These are phyloP conservation scores for Sylvicola cinctus DNA, from an alignment of 2,888 invertebrate genomes.

Conservation along the genomic window DNA sequence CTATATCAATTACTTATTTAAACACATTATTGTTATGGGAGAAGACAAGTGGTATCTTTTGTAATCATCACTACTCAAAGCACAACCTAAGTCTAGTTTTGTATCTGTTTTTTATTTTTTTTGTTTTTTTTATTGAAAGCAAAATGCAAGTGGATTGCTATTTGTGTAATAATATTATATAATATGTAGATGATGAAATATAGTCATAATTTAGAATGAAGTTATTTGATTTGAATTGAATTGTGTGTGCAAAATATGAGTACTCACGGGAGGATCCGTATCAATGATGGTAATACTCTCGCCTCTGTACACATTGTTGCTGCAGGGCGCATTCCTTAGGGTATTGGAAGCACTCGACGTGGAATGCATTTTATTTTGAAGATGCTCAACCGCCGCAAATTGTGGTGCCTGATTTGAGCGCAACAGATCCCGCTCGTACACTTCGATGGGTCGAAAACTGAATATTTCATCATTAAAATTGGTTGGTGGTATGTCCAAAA, in stretches of 20 bases:
- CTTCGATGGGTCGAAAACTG: conserved; percentile 20
- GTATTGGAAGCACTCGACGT: neutral
- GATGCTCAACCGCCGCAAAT: conserved; percentile 18
- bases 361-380: conserved; percentile 8
- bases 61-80: too few species aligned
- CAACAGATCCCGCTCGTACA: conserved; percentile 23
- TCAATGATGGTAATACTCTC: conserved; percentile 45
- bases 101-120: too few species aligned
- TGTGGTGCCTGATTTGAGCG: conserved; percentile 13
- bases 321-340: conserved; percentile 1
- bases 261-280: conserved; percentile 31
- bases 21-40: too few species aligned
- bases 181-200: too few species aligned
- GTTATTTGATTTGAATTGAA: too few species aligned
- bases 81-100: neutral
- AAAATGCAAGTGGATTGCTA: too few species aligned
- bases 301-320: conserved; percentile 20
- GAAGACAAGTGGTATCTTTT: too few species aligned
- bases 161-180: too few species aligned
- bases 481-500: neutral
- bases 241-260: too few species aligned
- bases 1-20: too few species aligned
- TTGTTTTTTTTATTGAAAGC: too few species aligned
- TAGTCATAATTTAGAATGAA: too few species aligned
- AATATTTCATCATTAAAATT: conserved; percentile 15